Base-by-base conservation (phyloP, 1,140 invertebrate genomes). In the Magallana gigas region DNA sequence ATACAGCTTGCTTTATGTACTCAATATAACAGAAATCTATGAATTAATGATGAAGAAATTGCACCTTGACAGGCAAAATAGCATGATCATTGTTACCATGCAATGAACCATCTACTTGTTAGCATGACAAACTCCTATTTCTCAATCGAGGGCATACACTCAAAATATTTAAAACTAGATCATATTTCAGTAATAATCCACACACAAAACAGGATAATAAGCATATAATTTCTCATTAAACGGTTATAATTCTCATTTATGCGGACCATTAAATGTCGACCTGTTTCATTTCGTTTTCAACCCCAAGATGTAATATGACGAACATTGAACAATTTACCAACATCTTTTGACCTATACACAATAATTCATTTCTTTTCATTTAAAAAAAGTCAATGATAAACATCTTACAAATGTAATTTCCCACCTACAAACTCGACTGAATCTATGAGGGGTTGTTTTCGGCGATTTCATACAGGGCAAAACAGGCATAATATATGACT, bases 241-340 rank as follows among this genome's bases (percentile, higher is more conserved):
- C 12, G 68, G 68, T 23, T 29, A 36, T 76, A 36, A 76, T 29
- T 76, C 23, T 12, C 4, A 76, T 23, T 29, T 29, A 76, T 76
- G 23, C 23, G 8, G 18, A 23, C 68, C 68, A 76, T 76, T 76
- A 76, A 64, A 76, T 29, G 36, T 48, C 36, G 36, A 48, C 36
- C 68, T 76, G 68, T 76, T 76, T 76, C 68, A 76, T 29, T 76
- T 76, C 23, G 9, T 76, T 68, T 68, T 68, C 64, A 68, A 16
- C 36, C 36, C 36, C 5, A 48, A 48, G 36, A 48, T 48, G 36
- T 48, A 48, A 48, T 48, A 48, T 48, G 36, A 48, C 36, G 36
- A 4, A 48, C 36, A 48, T 48, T 48, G 36, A 48, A 48, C 36
- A 48, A 48, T 48, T 48, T 48, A 48, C 36, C 36, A 48, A 48